A percentile compares a stretch with the other conserved stretches of the same genome.
Evolutionary conservation across 1,140 invertebrate genomes (phyloP).

Genomic region (Pseudomyrmex sp.): DNA sequence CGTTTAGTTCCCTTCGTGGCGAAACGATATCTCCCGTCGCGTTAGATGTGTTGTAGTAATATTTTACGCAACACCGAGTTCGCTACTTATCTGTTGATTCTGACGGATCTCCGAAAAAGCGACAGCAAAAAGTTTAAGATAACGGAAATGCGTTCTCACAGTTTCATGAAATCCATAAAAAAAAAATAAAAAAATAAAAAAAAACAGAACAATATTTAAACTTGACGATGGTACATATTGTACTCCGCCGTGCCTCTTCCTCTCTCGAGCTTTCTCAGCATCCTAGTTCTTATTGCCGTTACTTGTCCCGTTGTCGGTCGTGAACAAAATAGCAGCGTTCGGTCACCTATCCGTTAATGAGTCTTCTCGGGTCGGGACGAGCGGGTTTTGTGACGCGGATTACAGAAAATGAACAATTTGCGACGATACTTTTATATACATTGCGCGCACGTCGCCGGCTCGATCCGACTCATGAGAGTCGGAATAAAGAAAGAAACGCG

Average conservation of each 20-base stretch:
- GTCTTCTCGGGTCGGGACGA: not conserved
- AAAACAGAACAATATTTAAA: not conserved
- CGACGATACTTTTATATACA: slow-evolving; percentile 62
- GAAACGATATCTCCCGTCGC: no score
- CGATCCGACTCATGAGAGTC: slow-evolving; percentile 51
- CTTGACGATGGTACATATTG: not conserved
- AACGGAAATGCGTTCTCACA: not conserved
- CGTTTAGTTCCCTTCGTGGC: not conserved
- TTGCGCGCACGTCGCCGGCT: slow-evolving; percentile 46
- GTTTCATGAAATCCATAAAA: not conserved
- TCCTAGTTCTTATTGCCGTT: slow-evolving; percentile 39
- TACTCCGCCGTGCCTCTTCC: not conserved
- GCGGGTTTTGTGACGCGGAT: slow-evolving; percentile 28
- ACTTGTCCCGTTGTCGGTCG: slow-evolving; percentile 14
- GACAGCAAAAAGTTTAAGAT: no score
- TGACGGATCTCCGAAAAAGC: no score
- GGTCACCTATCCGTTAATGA: slow-evolving; percentile 46
- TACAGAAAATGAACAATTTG: slow-evolving; percentile 64
- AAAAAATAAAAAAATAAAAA: not conserved
- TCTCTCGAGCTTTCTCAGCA: not conserved
- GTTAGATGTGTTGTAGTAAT: no score
- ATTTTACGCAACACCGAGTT: no score
- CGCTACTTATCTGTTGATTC: no score
- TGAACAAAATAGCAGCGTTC: slow-evolving; percentile 12
- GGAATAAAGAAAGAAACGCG: slow-evolving; percentile 67